Base-by-base conservation (phyloP, 1,140 invertebrate genomes). In the Cydia amplana region DNA sequence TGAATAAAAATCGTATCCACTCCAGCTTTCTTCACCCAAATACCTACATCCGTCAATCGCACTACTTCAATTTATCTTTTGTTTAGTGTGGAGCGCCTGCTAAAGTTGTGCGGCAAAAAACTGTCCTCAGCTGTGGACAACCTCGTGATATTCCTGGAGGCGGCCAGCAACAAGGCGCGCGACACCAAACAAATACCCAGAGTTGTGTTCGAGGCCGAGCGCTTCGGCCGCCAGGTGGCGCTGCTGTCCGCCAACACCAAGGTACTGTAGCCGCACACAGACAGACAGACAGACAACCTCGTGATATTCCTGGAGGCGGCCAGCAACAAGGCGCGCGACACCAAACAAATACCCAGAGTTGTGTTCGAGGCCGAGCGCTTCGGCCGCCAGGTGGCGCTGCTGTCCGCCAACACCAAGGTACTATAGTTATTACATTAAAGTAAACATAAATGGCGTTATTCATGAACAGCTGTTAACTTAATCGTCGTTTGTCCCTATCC, bases 361-460 rank as follows among this genome's bases (percentile, higher is more conserved):
- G 88, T 95, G 74, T 93, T 93, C 49, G 94, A 94, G 79, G 94
- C 94, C 0, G 95, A 95, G 86, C 93, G 93, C 80, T 95, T 95
- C 80, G 93, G 92, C 60, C 94, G 94, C 79, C 92, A 93, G 70
- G 83, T 95, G 51, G 91, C 94, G 65, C 73, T 94, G 40, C 88
- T 95, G 20, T 91, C 93, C 2, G 94, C 93, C 49, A 95, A 94
- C 79, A 94, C 94, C 18, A 93, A 93, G 79, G 93, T 94, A 80
- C 90, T 89, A 3, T 36, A 20, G 18, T 60, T 20, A 10, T 2
- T 60, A 20, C 18, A 63, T 12, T 28, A 23, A 10, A 7, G 1
- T 46, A 23, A 18, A 55, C 51, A 20, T 20, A 5, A 55, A 14
- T n/a, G n/a, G n/a, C n/a, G n/a, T n/a, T n/a, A n/a, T n/a, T n/a